Evolutionary conservation across 2,888 invertebrate species (phyloP).

Genomic region (Scelioninae gen. 2): DNA sequence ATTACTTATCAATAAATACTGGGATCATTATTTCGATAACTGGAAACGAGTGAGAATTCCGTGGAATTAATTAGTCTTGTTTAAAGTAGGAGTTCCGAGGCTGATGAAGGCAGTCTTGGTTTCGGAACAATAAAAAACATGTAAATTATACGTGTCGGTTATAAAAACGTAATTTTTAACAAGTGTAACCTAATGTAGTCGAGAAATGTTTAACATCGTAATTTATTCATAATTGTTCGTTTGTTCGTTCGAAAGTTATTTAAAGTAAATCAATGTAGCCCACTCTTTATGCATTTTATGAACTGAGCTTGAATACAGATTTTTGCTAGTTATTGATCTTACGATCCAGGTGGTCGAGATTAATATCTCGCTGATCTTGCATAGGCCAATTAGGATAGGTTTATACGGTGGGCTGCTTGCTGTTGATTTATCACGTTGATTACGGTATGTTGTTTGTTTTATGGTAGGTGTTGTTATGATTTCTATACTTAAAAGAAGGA

Average conservation of each 20-base stretch:
- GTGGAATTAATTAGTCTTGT: no score
- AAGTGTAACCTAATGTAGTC: neutral
- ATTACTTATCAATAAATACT: no score
- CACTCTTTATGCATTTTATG: constrained; percentile 27
- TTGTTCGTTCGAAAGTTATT: constrained; percentile 31
- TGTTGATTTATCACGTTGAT: constrained; percentile 47
- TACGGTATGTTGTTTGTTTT: constrained; percentile 48
- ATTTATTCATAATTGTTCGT: constrained; percentile 39
- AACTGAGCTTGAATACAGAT: constrained; percentile 40
- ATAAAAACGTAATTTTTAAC: neutral
- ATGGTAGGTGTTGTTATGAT: constrained; percentile 47
- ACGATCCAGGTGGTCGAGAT: constrained; percentile 52
- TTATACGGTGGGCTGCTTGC: constrained; percentile 44
- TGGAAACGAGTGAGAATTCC: no score
- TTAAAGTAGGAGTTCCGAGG: no score
- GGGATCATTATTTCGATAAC: no score
- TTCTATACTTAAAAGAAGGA: constrained; percentile 42
- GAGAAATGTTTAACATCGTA: neutral
- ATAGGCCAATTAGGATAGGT: constrained; percentile 51
- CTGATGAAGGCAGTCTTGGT: no score
- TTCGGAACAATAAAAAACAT: no score
- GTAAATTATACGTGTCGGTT: no score
- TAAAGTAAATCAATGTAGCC: constrained; percentile 24
- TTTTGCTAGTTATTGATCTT: constrained; percentile 51
- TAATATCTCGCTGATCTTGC: constrained; percentile 53